Base-by-base conservation (phyloP, 2,888 invertebrate genomes). In the Phaedon cochleariae region DNA sequence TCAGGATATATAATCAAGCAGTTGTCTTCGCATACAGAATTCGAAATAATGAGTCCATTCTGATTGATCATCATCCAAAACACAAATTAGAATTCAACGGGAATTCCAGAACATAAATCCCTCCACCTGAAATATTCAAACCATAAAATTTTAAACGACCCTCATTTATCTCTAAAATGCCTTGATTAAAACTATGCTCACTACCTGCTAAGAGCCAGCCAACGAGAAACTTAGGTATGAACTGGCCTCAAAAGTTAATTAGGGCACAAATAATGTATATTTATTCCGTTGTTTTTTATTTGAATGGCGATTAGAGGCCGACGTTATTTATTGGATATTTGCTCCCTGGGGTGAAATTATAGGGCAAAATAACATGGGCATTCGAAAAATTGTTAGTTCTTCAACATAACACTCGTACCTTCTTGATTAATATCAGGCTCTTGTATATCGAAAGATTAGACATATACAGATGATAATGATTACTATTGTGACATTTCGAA, bases 41-140 rank as follows among this genome's bases (percentile, higher is more conserved):
- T 15, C 4, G 3, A 41, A 41, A 41, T 41, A 15, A 41, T 15
- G 7, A 7, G 3, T 26, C 7, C 7, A 41, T 12, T n/a, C 15
- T 41, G n/a, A 41, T 41, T 77, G 77, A 76, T 78, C 77, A 78
- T 78, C 78, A 77, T 73, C 71, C 71, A 62, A 74, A 77, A 77
- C 73, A 78, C 79, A 78, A 78, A 78, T 78, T 79, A 77, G 78
- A 78, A 79, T 78, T 78, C 76, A 72, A 75, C 74, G 76, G 76
- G 76, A 74, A 77, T 73, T 76, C 62, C 64, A 73, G 68, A 76
- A 74, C 73, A 73, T 73, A 70, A 65, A 68, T 68, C 72, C 66
- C 71, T 74, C 72, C 62, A 46, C 63, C 59, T 72, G 64, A 69
- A 67, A 68, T 72, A 72, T 73, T 69, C 70, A 69, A 61, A 17